phyloP scores from a whole-genome alignment of 37 sponge, comb jelly and placozoan species.

The Spongilla lacustris region DNA sequence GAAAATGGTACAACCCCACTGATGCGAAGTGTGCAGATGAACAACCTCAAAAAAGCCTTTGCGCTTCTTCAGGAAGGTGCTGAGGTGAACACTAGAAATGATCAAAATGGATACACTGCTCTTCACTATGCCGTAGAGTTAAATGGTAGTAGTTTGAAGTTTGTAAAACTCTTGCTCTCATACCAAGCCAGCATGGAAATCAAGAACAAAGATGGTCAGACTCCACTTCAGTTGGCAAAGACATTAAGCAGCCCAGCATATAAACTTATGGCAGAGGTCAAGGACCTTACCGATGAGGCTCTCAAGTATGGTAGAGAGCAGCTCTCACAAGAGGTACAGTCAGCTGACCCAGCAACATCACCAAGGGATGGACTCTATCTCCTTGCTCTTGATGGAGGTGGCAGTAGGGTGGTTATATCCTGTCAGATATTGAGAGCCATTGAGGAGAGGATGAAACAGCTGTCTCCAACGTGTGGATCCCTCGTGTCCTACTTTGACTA shows the following conservation, averaged over 20 bases:
- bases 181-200: conserved; percentile 41
- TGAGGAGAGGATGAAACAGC: conserved; percentile 34
- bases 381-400: conserved; percentile 73
- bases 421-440: conserved; percentile 43
- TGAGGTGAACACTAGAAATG: not conserved
- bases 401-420: conserved; percentile 37
- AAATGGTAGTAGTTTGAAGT: not conserved
- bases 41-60: conserved; percentile 10
- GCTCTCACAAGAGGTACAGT: no score
- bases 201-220: conserved; percentile 40
- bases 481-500: conserved; percentile 55
- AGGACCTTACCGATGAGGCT: not conserved
- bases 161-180: conserved; percentile 54
- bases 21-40: not conserved
- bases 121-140: conserved; percentile 43
- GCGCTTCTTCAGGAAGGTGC: conserved; percentile 22
- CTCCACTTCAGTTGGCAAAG: conserved; percentile 29
- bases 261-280: not conserved
- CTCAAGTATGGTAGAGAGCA: not conserved
- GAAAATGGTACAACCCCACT: conserved; percentile 34
- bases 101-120: conserved; percentile 36
- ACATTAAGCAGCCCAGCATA: not conserved
- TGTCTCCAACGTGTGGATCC: not conserved
- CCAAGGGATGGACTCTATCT: not conserved
- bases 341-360: not conserved